Base-by-base conservation (phyloP, 2,888 invertebrate genomes). In the Liopterus haemorrhoidalis region DNA sequence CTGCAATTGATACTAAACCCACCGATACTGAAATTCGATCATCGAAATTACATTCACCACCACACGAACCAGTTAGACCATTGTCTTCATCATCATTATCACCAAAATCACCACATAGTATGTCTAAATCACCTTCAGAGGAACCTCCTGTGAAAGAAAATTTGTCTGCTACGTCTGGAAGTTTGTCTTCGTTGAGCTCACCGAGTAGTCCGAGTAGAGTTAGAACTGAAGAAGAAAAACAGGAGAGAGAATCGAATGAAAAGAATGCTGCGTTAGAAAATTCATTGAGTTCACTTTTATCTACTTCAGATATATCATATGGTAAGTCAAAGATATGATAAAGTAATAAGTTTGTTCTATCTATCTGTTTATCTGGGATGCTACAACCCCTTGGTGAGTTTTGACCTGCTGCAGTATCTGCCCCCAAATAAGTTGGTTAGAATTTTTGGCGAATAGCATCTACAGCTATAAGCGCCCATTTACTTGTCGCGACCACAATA, bases 171-270 rank as follows among this genome's bases (percentile, higher is more conserved):
- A 66, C 67, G 14, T 66, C 67, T n/a, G 67, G 64, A 8, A 69
- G 68, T 58, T 54, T 68, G 46, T 67, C 67, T 3, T 69, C 69
- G 8, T 54, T 68, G 14, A 68, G 69, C 55, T 67, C 68, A 22
- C 68, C 68, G 1, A 68, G 66, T 41, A 69, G 69, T 55, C 68
- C 74, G 1, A 70, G 70, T 21, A 68, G 69, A 2, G 66, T 67
- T 12, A 65, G 68, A 41, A 70, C 70, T 1, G 69, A 69, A 54
- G 69, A 70, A 46, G 70, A 70, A 48, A 76, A 76, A 54, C 75
- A 76, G 57, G 75, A 76, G 54, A 70, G 72, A 38, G 75, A 76
- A 59, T 68, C 69, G 45, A 75, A 73, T 43, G 75, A 75, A 61
- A 76, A 76, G 59, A 68, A 52, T 46, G 44, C 57, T 15, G 31